A percentile compares a stretch with the other conserved stretches of the same genome.
These are phyloP conservation scores for Aporophyla nigra DNA, from an alignment of 2,888 invertebrate genomes.

Conservation along the genomic window DNA sequence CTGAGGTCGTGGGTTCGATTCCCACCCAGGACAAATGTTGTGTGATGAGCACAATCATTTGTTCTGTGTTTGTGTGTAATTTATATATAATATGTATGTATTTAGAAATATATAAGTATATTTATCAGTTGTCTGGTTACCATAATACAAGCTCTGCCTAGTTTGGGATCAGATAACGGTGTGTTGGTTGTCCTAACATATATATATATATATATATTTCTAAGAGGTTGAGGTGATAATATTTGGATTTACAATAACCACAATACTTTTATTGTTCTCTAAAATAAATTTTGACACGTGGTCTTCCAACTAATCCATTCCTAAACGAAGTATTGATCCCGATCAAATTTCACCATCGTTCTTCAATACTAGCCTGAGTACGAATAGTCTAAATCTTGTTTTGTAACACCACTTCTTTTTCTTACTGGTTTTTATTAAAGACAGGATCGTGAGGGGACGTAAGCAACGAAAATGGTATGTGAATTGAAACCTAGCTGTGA, in stretches of 20 bases:
- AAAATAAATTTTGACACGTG: neutral
- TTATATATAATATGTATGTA: too few species aligned
- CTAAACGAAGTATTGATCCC: neutral
- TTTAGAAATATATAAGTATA: too few species aligned
- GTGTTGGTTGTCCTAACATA: too few species aligned
- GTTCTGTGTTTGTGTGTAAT: too few species aligned
- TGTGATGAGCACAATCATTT: too few species aligned
- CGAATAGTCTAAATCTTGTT: neutral
- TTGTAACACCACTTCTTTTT: slow-evolving; percentile 18
- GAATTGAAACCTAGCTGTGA: slow-evolving; percentile 1
- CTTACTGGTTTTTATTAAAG: slow-evolving; percentile 5
- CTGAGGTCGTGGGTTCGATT: too few species aligned
- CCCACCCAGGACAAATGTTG: too few species aligned
- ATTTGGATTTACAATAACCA: neutral
- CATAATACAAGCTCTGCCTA: too few species aligned
- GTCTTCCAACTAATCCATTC: neutral
- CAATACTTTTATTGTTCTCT: too few species aligned
- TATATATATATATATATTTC: too few species aligned
- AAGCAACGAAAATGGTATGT: slow-evolving; percentile 28
- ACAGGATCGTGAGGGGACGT: slow-evolving; percentile 1
- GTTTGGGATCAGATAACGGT: too few species aligned
- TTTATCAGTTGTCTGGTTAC: too few species aligned
- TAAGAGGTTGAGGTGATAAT: neutral
- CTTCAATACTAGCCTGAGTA: neutral
- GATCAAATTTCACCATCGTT: neutral